Percentiles rank a stretch among this genome's conserved stretches.
phyloP scores from a whole-genome alignment of 2,797 vertebrate species.

The Lates japonicus region DNA sequence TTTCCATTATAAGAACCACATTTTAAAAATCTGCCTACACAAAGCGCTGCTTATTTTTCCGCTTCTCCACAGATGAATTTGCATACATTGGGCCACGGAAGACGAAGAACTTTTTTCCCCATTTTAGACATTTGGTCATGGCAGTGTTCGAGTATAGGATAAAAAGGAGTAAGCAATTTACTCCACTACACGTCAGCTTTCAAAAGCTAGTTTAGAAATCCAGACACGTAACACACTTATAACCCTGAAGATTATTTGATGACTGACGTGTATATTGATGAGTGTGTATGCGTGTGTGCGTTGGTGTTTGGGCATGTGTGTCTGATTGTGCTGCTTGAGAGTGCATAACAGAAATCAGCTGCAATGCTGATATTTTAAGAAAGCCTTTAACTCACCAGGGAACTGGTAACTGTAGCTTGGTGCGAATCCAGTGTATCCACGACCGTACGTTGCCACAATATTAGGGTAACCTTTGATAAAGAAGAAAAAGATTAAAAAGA shows the following conservation, averaged over 20 bases:
- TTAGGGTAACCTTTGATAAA: slow-evolving; percentile 94
- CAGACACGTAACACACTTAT: slow-evolving; percentile 69
- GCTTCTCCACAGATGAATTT: slow-evolving; percentile 77
- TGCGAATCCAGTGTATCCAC: slow-evolving; percentile 98
- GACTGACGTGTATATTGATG: slow-evolving; percentile 71
- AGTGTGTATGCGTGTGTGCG: slow-evolving; percentile 19
- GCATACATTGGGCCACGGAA: slow-evolving; percentile 76
- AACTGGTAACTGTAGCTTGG: slow-evolving; percentile 99
- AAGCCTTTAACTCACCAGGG: slow-evolving; percentile 91
- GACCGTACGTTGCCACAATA: slow-evolving; percentile 98
- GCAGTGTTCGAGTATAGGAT: slow-evolving; percentile 67
- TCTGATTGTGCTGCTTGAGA: slow-evolving; percentile 55
- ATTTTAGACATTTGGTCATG: slow-evolving; percentile 81
- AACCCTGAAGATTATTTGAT: slow-evolving; percentile 74
- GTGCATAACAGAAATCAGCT: slow-evolving; percentile 55
- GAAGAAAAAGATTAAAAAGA: slow-evolving; percentile 34
- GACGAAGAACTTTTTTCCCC: slow-evolving; percentile 62
- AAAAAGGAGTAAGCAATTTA: slow-evolving; percentile 76
- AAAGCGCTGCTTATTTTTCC: slow-evolving; percentile 68
- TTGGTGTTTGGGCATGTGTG: slow-evolving; percentile 17
- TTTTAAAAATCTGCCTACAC: slow-evolving; percentile 72
- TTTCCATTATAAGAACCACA: slow-evolving; percentile 69
- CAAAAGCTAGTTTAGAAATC: slow-evolving; percentile 68
- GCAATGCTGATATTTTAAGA: slow-evolving; percentile 55
- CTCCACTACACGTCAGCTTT: slow-evolving; percentile 73